phyloP scores from a whole-genome alignment of 2,797 vertebrate species.

The Hypotaenidia okinawae region DNA sequence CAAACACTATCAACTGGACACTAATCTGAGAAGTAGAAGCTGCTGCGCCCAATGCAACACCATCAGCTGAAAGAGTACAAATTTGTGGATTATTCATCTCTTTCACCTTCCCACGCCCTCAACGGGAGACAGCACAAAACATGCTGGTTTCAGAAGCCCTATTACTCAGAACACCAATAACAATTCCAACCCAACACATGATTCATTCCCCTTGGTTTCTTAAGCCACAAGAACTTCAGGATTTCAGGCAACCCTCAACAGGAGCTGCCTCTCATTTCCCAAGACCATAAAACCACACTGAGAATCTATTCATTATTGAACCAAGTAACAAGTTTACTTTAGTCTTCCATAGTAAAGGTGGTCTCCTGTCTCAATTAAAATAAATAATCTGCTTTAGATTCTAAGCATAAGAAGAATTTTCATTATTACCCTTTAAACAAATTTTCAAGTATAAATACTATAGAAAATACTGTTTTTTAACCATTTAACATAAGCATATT shows the following conservation, averaged over 20 bases:
- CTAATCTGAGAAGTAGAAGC: conserved; percentile 98
- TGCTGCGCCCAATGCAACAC: conserved; percentile 95
- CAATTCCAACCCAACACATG: not conserved
- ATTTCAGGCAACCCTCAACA: not conserved
- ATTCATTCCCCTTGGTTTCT: not conserved
- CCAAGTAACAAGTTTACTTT: not conserved
- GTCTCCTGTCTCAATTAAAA: not conserved
- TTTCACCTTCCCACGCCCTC: not conserved
- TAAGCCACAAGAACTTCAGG: not conserved
- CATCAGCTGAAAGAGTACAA: conserved; percentile 85
- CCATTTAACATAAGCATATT: not conserved
- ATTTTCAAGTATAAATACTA: not conserved
- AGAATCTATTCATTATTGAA: not conserved
- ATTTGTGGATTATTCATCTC: not conserved
- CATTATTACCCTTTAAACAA: not conserved
- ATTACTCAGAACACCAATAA: not conserved
- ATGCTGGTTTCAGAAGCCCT: not conserved
- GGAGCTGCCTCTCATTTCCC: not conserved
- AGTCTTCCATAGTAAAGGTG: not conserved
- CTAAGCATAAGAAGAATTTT: not conserved
- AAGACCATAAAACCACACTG: not conserved
- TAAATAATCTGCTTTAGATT: not conserved
- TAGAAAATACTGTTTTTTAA: not conserved
- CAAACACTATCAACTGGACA: conserved; percentile 98
- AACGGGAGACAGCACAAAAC: not conserved